Percentiles rank a stretch among this genome's conserved stretches.
Conservation (phyloP, 2,888 invertebrate genomes). For the Drosophila pseudotalamancana region DNA sequence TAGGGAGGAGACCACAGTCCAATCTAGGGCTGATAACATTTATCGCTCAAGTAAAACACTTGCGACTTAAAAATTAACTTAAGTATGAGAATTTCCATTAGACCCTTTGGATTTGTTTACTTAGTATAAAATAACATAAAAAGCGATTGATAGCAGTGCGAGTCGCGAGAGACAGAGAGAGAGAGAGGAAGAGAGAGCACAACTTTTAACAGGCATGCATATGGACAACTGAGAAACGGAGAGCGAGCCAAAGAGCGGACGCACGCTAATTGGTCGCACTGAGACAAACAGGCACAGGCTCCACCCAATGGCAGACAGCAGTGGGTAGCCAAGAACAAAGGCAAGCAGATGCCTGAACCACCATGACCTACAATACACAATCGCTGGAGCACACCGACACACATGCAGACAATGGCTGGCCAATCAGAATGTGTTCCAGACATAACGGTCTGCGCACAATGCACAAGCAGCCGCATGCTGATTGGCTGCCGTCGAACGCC, state of each 20-base stretch:
- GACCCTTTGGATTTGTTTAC: slow-evolving; percentile 26
- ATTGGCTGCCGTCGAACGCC: slow-evolving; percentile 41
- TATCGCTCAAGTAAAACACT: slow-evolving; percentile 29
- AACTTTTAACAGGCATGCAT: background rate
- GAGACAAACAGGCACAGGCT: slow-evolving; percentile 24
- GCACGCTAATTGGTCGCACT: slow-evolving; percentile 32
- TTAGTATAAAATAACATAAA: slow-evolving; percentile 39
- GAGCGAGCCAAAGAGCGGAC: slow-evolving; percentile 33
- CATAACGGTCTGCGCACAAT: slow-evolving; percentile 30
- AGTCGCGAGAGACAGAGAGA: background rate
- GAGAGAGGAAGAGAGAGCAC: background rate
- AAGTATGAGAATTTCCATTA: slow-evolving; percentile 4
- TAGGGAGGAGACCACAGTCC: slow-evolving; percentile 28
- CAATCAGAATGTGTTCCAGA: slow-evolving; percentile 27
- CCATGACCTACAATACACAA: slow-evolving; percentile 44
- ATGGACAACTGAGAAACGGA: background rate
- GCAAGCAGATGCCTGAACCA: slow-evolving; percentile 35
- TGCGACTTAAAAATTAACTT: slow-evolving; percentile 13
- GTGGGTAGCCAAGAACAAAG: slow-evolving; percentile 7
- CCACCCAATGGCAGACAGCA: slow-evolving; percentile 49
- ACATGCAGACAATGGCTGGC: slow-evolving; percentile 5
- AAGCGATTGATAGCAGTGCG: slow-evolving; percentile 14
- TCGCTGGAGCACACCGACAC: background rate
- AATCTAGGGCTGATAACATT: slow-evolving; percentile 33
- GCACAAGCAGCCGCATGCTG: slow-evolving; percentile 7